Conservation (phyloP, 1,140 invertebrate species). For the Temnothorax nylanderi region DNA sequence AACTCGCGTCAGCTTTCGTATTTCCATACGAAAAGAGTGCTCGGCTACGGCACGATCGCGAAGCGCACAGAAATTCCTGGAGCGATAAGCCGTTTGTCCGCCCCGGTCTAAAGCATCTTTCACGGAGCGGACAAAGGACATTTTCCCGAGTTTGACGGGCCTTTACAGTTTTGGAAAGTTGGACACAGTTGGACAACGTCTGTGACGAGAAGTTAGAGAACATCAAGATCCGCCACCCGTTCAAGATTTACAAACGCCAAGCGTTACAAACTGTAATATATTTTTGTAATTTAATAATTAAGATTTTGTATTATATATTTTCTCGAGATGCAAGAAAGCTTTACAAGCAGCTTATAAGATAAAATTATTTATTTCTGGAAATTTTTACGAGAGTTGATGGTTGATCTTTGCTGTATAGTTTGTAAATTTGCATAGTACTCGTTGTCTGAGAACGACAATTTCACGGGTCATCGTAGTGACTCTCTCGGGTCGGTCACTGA, state of each 20-base stretch:
- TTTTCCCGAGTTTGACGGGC: not conserved
- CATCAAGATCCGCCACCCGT: not conserved
- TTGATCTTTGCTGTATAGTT: not conserved
- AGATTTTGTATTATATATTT: not conserved
- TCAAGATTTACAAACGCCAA: too few relatives aligned
- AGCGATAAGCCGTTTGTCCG: conserved; percentile 49
- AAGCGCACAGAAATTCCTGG: conserved; percentile 41
- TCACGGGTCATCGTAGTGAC: conserved; percentile 42
- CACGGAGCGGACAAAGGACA: not conserved
- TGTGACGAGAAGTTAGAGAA: not conserved
- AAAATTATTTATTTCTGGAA: not conserved
- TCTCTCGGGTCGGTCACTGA: conserved; percentile 64
- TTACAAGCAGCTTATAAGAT: not conserved
- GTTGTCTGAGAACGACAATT: not conserved
- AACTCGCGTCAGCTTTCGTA: conserved; percentile 35
- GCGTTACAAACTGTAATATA: not conserved
- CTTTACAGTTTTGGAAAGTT: not conserved
- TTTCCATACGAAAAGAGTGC: conserved; percentile 57
- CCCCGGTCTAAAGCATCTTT: not conserved
- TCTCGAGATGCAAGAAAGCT: not conserved
- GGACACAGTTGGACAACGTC: not conserved
- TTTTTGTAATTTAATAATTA: conserved; percentile 9
- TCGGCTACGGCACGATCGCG: conserved; percentile 6
- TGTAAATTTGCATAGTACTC: not conserved
- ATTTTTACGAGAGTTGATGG: not conserved